Evolutionary conservation across 2,797 vertebrate genomes (phyloP).

Genomic region (Anguilla pacifica): DNA sequence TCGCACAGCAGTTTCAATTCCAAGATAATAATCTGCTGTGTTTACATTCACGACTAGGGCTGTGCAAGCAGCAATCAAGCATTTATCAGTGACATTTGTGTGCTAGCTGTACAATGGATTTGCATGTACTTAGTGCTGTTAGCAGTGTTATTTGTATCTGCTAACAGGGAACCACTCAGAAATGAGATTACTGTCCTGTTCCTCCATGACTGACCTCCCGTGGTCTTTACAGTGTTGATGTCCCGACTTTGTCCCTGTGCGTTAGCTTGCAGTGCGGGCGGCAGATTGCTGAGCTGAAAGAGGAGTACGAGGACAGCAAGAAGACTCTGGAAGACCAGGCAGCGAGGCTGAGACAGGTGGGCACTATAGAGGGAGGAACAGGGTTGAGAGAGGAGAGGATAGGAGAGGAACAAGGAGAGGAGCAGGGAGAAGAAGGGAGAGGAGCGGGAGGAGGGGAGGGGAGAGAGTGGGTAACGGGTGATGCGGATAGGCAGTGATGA

Average conservation of each 20-base stretch:
- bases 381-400: not conserved
- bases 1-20: too few species aligned
- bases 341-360: constrained; percentile 66
- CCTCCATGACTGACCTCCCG: not conserved
- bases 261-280: constrained; percentile 92
- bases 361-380: not conserved
- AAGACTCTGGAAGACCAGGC: constrained; percentile 73
- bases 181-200: not conserved
- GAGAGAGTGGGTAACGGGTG: not conserved
- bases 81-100: not conserved
- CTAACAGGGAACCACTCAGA: not conserved
- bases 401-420: not conserved
- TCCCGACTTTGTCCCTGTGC: not conserved
- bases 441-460: too few species aligned
- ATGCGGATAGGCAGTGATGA: not conserved
- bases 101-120: not conserved
- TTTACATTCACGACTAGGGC: not conserved
- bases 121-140: not conserved
- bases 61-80: not conserved
- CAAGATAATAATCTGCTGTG: not conserved
- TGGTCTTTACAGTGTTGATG: not conserved
- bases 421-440: too few species aligned
- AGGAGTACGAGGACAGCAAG: constrained; percentile 86
- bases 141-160: not conserved
- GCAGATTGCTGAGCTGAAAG: constrained; percentile 88